Conservation (phyloP, 2,888 invertebrate genomes). For the Sepiola atlantica region DNA sequence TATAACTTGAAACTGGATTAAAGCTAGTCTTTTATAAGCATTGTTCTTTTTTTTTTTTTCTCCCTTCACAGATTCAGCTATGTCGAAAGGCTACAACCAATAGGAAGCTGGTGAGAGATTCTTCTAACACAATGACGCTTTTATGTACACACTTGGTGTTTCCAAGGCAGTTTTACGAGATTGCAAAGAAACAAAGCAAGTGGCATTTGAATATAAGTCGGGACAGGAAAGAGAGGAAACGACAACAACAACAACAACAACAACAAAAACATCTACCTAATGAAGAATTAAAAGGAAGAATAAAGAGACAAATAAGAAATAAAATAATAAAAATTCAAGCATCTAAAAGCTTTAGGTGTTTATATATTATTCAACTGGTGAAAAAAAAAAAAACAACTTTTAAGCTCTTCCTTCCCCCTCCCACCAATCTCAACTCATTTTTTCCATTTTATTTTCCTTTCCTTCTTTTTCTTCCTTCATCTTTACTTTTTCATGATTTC, state of each 20-base stretch:
- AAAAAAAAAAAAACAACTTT: not conserved
- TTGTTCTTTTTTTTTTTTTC: not conserved
- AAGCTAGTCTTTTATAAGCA: no score
- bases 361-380: not conserved
- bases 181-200: not conserved
- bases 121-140: not conserved
- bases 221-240: conserved; percentile 10
- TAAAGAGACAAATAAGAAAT: not conserved
- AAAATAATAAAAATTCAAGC: not conserved
- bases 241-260: no score
- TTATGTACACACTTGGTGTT: conserved; percentile 8
- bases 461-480: not conserved
- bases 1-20: no score
- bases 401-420: not conserved
- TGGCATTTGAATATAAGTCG: not conserved
- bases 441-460: not conserved
- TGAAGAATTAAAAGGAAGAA: not conserved
- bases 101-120: not conserved
- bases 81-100: conserved; percentile 32
- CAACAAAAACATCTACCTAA: not conserved
- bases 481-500: not conserved
- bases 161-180: not conserved
- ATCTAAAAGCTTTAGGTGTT: conserved; percentile 11
- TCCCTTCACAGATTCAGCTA: not conserved
- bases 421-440: not conserved